Conservation (phyloP, 2,797 vertebrate genomes). For the Tenualosa thibaudeaui region DNA sequence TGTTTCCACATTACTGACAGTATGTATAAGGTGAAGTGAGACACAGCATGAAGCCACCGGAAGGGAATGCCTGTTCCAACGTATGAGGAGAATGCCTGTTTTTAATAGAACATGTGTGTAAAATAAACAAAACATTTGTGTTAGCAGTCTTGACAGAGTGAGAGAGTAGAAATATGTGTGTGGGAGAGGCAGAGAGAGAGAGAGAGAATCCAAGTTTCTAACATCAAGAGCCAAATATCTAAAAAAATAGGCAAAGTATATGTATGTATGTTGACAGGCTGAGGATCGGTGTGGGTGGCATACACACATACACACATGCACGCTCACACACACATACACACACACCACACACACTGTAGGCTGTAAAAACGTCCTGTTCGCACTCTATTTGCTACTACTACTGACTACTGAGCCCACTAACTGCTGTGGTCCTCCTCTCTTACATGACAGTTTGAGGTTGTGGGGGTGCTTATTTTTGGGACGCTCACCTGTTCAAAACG, state of each 20-base stretch:
- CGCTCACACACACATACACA: too few species aligned
- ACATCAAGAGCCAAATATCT: not conserved
- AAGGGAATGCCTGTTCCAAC: constrained; percentile 60
- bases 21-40: constrained; percentile 64
- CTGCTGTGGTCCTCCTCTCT: not conserved
- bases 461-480: constrained; percentile 75
- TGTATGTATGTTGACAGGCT: constrained; percentile 48
- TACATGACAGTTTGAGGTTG: constrained; percentile 2
- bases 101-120: constrained; percentile 81
- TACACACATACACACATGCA: constrained; percentile 33
- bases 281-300: constrained; percentile 74
- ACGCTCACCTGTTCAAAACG: constrained; percentile 80
- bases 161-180: not conserved
- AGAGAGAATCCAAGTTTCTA: not conserved
- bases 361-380: constrained; percentile 74
- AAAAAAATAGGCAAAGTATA: constrained; percentile 45
- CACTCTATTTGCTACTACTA: constrained; percentile 51
- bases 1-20: not conserved
- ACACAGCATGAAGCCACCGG: constrained; percentile 60
- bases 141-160: not conserved
- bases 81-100: constrained; percentile 76
- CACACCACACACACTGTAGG: constrained; percentile 59
- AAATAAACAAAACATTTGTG: constrained; percentile 33
- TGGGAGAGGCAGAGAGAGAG: not conserved
- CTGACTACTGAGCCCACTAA: too few species aligned